Evolutionary conservation across 2,113 vertebrate genomes (phyloP).

Genomic region (Theristicus caerulescens): DNA sequence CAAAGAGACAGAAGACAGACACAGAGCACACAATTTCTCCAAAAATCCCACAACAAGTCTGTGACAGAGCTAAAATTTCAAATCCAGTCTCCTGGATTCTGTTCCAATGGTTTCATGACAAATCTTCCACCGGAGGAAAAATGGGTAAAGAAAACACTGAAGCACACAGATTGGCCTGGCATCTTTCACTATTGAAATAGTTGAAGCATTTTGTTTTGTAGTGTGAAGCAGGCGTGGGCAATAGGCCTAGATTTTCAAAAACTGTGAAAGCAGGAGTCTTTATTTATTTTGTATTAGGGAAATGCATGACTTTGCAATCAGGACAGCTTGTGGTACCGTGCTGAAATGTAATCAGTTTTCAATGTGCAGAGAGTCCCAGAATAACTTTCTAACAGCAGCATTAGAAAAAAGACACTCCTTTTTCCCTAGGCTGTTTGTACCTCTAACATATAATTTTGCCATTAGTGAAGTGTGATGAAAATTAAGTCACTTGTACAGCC

Average conservation of each 20-base stretch:
- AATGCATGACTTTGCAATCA: conserved; percentile 13
- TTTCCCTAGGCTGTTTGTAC: neutral
- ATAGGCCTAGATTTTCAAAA: neutral
- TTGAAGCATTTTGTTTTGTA: neutral
- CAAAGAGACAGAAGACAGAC: neutral
- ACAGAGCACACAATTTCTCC: neutral
- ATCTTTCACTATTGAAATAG: neutral
- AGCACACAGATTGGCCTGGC: neutral
- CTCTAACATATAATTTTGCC: conserved; percentile 11
- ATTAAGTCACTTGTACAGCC: conserved; percentile 18
- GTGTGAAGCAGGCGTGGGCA: neutral
- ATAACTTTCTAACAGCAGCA: conserved; percentile 15
- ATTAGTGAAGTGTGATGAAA: conserved; percentile 42
- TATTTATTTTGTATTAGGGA: conserved; percentile 1
- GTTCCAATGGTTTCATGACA: neutral
- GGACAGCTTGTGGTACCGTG: neutral
- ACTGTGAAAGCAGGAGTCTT: neutral
- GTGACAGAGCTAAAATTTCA: neutral
- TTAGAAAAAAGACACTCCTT: neutral
- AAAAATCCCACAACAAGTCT: neutral
- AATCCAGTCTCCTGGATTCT: neutral
- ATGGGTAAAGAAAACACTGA: neutral
- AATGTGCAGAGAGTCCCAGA: neutral
- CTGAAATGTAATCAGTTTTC: conserved; percentile 15
- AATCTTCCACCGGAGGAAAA: neutral